Evolutionary conservation across 2,888 invertebrate genomes (phyloP).

Genomic region (Pilophorus perplexus): DNA sequence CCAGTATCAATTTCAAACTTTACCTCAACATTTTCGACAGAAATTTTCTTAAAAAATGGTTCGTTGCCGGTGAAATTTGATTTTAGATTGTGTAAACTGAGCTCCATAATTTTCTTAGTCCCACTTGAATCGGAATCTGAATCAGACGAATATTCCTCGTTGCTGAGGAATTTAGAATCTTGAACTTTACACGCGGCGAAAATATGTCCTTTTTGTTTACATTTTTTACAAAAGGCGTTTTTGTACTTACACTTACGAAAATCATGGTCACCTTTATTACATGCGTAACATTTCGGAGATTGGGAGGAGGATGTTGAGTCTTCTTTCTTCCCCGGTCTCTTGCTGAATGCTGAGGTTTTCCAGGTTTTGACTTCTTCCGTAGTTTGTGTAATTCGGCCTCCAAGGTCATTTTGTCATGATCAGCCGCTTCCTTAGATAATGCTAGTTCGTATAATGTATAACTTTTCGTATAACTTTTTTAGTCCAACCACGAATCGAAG

Average conservation of each 20-base stretch:
- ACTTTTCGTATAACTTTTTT: too few relatives aligned
- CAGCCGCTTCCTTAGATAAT: too few relatives aligned
- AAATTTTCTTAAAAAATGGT: not conserved
- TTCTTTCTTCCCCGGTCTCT: too few relatives aligned
- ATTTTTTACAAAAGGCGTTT: not conserved
- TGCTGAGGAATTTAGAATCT: not conserved
- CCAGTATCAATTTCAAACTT: too few relatives aligned
- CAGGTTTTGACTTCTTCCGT: too few relatives aligned
- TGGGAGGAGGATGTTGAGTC: not conserved
- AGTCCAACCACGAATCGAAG: too few relatives aligned
- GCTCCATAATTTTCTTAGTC: not conserved
- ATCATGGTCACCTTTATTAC: not conserved
- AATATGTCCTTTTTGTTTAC: not conserved
- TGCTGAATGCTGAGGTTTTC: too few relatives aligned
- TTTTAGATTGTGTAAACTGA: not conserved
- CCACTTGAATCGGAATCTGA: not conserved
- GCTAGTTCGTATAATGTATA: not conserved
- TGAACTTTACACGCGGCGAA: not conserved
- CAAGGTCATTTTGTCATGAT: too few relatives aligned
- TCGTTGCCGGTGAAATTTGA: not conserved
- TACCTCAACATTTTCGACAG: not conserved
- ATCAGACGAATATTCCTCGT: not conserved
- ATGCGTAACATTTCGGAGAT: too few relatives aligned
- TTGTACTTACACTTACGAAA: conserved; percentile 2
- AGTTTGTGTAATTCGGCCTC: too few relatives aligned